phyloP scores from a whole-genome alignment of 2,888 invertebrate genomes.

The Epinotia demarniana region DNA sequence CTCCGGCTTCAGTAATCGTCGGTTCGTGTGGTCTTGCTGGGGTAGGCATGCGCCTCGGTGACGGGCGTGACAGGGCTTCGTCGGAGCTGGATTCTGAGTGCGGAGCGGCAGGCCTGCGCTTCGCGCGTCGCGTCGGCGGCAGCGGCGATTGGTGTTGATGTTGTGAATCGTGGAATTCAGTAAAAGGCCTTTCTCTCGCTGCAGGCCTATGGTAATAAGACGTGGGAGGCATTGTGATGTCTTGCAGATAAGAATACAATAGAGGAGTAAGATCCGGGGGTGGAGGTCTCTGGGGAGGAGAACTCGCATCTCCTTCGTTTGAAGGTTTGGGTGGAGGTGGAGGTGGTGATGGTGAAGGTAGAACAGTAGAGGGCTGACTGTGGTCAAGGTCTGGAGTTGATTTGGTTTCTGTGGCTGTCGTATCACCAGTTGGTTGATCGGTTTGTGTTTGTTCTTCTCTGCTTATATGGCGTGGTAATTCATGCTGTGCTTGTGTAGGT shows the following conservation, averaged over 20 bases:
- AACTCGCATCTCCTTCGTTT: conserved; percentile 59
- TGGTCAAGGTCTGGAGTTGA: conserved; percentile 35
- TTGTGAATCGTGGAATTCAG: conserved; percentile 70
- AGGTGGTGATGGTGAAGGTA: conserved; percentile 47
- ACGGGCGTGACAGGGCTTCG: conserved; percentile 77
- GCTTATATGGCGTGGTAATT: conserved; percentile 61
- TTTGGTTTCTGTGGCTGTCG: conserved; percentile 49
- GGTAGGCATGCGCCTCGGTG: conserved; percentile 70
- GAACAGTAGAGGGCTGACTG: conserved; percentile 38
- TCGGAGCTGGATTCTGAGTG: conserved; percentile 82
- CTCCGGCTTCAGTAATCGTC: conserved; percentile 88
- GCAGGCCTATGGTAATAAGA: conserved; percentile 75
- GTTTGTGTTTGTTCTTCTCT: conserved; percentile 79
- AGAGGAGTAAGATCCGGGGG: conserved; percentile 78
- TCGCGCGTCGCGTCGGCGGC: conserved; percentile 78
- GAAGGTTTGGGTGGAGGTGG: conserved; percentile 53
- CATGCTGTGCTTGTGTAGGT: conserved; percentile 53
- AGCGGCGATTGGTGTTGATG: conserved; percentile 72
- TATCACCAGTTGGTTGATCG: conserved; percentile 55
- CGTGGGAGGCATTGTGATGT: conserved; percentile 78
- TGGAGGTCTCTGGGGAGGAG: conserved; percentile 78
- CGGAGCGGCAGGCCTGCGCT: conserved; percentile 71
- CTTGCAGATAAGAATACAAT: conserved; percentile 82
- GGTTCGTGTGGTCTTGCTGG: conserved; percentile 84
- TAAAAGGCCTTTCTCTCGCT: conserved; percentile 66